phyloP scores from a whole-genome alignment of 2,113 vertebrate genomes.

The Aptenodytes patagonicus region DNA sequence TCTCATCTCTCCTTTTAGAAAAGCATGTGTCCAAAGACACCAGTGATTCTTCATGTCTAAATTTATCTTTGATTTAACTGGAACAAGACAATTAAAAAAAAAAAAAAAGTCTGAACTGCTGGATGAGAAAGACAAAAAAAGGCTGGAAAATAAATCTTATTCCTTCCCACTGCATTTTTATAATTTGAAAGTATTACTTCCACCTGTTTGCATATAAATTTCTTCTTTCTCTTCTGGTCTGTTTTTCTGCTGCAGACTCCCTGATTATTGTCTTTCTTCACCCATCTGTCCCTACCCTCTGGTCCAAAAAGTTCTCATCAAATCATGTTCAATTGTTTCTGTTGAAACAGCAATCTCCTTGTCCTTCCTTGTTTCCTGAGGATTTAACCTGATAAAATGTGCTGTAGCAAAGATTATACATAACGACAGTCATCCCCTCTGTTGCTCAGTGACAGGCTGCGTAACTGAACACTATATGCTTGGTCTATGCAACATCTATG shows the following conservation, averaged over 20 bases:
- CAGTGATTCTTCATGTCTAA: not conserved
- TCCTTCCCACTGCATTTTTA: not conserved
- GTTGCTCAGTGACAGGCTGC: not conserved
- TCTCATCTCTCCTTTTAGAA: not conserved
- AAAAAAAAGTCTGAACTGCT: not conserved
- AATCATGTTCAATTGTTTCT: not conserved
- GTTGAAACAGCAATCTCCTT: not conserved
- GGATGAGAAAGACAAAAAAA: not conserved
- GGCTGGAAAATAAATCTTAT: not conserved
- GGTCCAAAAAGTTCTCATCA: not conserved
- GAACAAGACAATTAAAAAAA: not conserved
- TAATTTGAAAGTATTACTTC: not conserved
- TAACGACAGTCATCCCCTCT: rapidly evolving
- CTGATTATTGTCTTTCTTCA: not conserved
- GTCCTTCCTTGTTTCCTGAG: not conserved
- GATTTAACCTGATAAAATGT: not conserved
- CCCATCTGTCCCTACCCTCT: not conserved
- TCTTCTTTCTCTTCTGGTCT: not conserved
- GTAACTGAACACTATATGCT: not conserved
- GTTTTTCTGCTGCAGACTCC: not conserved
- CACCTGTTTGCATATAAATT: not conserved
- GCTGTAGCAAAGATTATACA: not conserved
- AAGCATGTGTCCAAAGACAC: not conserved
- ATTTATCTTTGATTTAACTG: not conserved
- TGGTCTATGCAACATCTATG: not conserved